Conservation (phyloP, 2,113 vertebrate species). For the Ploceus nigricollis region DNA sequence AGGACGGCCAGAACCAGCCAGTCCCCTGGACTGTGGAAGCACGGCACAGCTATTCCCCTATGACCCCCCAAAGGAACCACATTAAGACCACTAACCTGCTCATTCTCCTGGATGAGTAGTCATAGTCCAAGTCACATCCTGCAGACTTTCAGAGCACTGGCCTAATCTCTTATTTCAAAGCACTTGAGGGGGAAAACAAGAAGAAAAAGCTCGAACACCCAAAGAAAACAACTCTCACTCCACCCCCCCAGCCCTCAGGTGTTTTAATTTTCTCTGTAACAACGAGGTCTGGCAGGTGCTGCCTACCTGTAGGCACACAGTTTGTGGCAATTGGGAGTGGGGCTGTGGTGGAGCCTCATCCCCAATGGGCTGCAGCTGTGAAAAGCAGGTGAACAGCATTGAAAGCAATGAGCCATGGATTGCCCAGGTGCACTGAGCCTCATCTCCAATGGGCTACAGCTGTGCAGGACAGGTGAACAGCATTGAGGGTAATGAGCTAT, state of each 20-base stretch:
- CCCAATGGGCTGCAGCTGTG: background rate
- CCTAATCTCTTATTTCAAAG: background rate
- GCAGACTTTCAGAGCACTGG: background rate
- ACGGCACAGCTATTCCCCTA: background rate
- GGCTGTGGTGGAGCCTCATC: background rate
- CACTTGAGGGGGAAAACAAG: background rate
- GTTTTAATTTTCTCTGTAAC: background rate
- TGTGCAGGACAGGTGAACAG: too few relatives aligned
- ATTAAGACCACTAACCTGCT: background rate
- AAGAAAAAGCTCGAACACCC: background rate
- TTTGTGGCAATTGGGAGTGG: background rate
- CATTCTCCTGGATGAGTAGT: accelerated
- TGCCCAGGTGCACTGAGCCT: too few relatives aligned
- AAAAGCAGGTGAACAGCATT: background rate
- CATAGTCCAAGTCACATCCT: background rate
- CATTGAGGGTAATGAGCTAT: too few relatives aligned
- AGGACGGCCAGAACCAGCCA: background rate
- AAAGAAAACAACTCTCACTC: background rate
- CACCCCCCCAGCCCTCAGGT: background rate
- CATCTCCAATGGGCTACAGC: too few relatives aligned
- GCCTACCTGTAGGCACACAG: background rate
- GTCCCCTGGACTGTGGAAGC: background rate
- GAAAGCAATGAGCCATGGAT: background rate
- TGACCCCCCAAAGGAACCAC: accelerated
- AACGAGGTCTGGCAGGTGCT: background rate